These are phyloP conservation scores for Microdon myrmicae DNA, from an alignment of 2,888 invertebrate genomes.

Conservation along the genomic window DNA sequence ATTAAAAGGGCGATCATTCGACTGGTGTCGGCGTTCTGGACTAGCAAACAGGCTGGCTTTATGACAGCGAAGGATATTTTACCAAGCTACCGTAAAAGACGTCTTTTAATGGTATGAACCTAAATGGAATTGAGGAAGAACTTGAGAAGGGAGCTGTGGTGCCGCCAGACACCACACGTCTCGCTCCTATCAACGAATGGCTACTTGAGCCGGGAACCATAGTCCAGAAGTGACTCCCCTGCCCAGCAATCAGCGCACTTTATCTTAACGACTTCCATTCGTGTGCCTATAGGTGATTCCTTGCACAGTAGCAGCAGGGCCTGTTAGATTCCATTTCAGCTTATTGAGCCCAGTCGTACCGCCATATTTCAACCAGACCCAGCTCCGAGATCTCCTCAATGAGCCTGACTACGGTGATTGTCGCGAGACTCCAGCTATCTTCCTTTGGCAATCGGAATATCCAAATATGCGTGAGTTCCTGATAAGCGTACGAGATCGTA, in stretches of 20 bases:
- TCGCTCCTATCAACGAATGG: too few relatives aligned
- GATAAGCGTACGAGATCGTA: conserved; percentile 54
- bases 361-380: conserved; percentile 34
- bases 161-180: too few relatives aligned
- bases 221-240: conserved; percentile 9
- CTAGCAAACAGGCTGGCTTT: neutral
- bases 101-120: conserved; percentile 22
- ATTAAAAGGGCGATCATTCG: conserved; percentile 50
- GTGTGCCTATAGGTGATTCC: conserved; percentile 6
- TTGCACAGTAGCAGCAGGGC: conserved; percentile 14
- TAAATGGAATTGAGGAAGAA: conserved; percentile 14
- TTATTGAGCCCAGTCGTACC: conserved; percentile 36
- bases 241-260: neutral
- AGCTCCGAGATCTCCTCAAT: conserved; percentile 31
- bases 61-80: neutral
- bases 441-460: conserved; percentile 47
- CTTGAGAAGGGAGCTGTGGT: neutral
- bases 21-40: conserved; percentile 26
- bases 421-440: conserved; percentile 27
- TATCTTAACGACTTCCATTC: conserved; percentile 16
- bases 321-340: conserved; percentile 13
- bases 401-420: conserved; percentile 21
- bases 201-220: neutral
- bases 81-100: conserved; percentile 15
- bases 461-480: conserved; percentile 55